Conservation (phyloP, 2,113 vertebrate genomes). For the Cyanistes caeruleus region DNA sequence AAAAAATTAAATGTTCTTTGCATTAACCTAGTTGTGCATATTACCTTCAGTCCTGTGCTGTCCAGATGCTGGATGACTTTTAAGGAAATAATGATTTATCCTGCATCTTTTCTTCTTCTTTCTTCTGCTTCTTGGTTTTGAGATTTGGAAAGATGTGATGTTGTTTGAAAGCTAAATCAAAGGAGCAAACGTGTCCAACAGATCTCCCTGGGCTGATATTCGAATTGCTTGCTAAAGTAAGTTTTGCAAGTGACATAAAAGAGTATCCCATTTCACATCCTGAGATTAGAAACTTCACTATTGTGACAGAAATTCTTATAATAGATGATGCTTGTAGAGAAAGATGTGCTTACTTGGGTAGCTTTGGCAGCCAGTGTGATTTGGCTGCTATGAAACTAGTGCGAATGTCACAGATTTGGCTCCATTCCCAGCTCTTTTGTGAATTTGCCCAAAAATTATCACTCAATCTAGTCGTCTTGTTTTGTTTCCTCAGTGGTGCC, state of each 20-base stretch:
- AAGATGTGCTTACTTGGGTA: not conserved
- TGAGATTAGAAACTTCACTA: not conserved
- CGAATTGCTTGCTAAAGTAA: conserved; percentile 1
- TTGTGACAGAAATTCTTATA: not conserved
- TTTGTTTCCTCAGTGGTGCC: not conserved
- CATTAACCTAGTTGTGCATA: not conserved
- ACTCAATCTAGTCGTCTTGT: not conserved
- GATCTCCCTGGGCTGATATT: not conserved
- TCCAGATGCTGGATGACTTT: not conserved
- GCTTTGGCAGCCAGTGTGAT: conserved; percentile 5
- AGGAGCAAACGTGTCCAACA: not conserved
- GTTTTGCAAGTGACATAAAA: not conserved
- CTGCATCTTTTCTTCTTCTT: not conserved
- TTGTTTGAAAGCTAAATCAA: not conserved
- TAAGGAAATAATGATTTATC: not conserved
- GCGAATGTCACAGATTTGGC: conserved; percentile 12
- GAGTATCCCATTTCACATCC: not conserved
- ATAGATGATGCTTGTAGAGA: not conserved
- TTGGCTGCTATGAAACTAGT: not conserved
- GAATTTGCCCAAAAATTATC: conserved; percentile 42
- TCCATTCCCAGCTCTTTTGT: not conserved
- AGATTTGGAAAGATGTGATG: not conserved
- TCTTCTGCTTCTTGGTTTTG: not conserved
- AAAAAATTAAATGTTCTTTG: not conserved
- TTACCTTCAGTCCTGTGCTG: not conserved